A percentile compares a stretch with the other conserved stretches of the same genome.
Conservation (phyloP, 2,888 invertebrate genomes). For the Axea sp. region DNA sequence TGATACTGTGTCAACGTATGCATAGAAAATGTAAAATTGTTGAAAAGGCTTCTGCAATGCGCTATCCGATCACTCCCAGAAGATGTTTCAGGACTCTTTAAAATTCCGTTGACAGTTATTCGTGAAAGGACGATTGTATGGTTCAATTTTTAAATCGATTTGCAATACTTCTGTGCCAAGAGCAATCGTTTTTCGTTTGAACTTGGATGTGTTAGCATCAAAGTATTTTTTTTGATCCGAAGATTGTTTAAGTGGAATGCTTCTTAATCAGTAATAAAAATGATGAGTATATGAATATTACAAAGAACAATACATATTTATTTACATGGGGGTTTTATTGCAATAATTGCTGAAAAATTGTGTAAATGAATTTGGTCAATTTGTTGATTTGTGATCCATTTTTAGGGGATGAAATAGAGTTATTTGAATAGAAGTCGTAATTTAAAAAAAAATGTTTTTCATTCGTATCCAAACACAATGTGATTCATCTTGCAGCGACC, state of each 20-base stretch:
- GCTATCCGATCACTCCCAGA: slow-evolving; percentile 2
- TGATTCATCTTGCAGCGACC: slow-evolving; percentile 18
- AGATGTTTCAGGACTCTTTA: slow-evolving; percentile 14
- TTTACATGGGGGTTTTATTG: slow-evolving; percentile 3
- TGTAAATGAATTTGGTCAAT: slow-evolving; percentile 10
- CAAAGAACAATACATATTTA: neutral
- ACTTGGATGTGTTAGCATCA: no score
- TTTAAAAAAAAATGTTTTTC: slow-evolving; percentile 15
- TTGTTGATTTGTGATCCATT: neutral
- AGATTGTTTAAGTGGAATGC: no score
- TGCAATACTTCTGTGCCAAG: no score
- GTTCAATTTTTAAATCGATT: slow-evolving; percentile 6
- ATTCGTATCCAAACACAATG: slow-evolving; percentile 14
- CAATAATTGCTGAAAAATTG: slow-evolving; percentile 1
- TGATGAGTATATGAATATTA: neutral
- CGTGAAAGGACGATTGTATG: no score
- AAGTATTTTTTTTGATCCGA: no score
- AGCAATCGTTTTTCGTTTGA: no score
- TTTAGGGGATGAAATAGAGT: slow-evolving; percentile 8
- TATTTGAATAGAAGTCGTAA: slow-evolving; percentile 14
- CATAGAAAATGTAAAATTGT: slow-evolving; percentile 50
- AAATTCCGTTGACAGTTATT: slow-evolving; percentile 34
- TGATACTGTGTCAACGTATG: slow-evolving; percentile 53
- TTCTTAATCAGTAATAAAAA: no score
- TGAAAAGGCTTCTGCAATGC: slow-evolving; percentile 37